These are phyloP conservation scores for Mormyrus iriodes DNA, from an alignment of 2,113 vertebrate species.

Conservation along the genomic window DNA sequence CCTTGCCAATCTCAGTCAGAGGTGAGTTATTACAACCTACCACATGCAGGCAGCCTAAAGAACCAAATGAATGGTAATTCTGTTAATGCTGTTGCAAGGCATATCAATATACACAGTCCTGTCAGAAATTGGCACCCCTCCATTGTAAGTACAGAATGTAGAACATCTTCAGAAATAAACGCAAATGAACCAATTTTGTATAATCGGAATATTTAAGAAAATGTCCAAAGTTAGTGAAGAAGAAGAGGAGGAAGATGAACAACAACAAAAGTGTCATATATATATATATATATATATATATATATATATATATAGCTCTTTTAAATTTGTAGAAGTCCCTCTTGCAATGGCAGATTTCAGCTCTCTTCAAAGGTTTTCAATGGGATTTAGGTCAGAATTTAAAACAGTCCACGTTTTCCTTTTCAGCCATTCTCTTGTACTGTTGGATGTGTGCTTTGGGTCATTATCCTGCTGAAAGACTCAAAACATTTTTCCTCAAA, in stretches of 20 bases:
- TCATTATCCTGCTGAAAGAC: background rate
- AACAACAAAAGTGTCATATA: background rate
- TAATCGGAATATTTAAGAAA: background rate
- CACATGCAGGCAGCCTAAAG: background rate
- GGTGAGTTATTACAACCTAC: constrained; percentile 32
- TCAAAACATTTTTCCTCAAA: background rate
- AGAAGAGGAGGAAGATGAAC: background rate
- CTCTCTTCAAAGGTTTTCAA: too few relatives aligned
- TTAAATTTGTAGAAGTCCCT: background rate
- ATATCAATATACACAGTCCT: background rate
- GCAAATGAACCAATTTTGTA: background rate
- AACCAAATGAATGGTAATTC: background rate
- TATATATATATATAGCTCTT: background rate
- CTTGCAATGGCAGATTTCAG: background rate
- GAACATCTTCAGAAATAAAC: background rate
- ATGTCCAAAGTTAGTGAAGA: background rate
- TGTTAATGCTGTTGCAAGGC: background rate
- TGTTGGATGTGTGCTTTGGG: background rate
- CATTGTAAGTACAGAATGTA: background rate
- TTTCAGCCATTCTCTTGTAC: background rate
- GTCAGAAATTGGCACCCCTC: too few relatives aligned
- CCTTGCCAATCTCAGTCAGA: constrained; percentile 60
- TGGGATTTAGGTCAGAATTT: background rate
- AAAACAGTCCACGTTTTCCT: background rate
- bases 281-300: too few relatives aligned